Evolutionary conservation across 2,113 vertebrate genomes (phyloP).

Genomic region (Vanacampus margaritifer): DNA sequence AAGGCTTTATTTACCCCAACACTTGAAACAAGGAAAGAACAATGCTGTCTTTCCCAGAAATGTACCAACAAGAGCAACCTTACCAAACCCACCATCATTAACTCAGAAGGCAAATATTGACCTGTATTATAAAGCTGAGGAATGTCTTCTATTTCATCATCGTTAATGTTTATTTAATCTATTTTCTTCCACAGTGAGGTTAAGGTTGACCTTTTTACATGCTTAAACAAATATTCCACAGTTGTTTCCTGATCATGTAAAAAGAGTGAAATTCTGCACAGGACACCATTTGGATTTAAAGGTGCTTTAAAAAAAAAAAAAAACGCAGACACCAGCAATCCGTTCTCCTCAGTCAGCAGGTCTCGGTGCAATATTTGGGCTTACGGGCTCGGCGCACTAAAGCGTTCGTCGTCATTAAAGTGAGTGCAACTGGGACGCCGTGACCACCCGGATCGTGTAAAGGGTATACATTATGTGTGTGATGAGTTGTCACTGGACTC

Average conservation of each 20-base stretch:
- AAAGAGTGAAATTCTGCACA: background rate
- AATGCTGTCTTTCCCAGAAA: background rate
- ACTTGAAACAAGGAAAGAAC: background rate
- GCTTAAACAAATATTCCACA: background rate
- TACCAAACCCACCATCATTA: background rate
- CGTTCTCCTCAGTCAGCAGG: slow-evolving; percentile 31
- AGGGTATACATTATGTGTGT: background rate
- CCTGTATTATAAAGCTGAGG: background rate
- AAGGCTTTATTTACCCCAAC: too few relatives aligned
- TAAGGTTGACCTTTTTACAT: background rate
- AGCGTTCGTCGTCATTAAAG: slow-evolving; percentile 17
- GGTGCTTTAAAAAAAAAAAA: background rate
- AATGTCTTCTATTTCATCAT: background rate
- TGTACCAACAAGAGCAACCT: background rate
- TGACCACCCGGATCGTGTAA: background rate
- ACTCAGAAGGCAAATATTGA: background rate
- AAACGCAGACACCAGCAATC: slow-evolving; percentile 5
- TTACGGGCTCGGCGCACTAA: slow-evolving; percentile 13
- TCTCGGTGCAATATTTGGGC: background rate
- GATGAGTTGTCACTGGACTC: slow-evolving; percentile 53
- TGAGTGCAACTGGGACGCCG: background rate
- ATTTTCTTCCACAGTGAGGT: background rate
- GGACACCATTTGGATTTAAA: background rate
- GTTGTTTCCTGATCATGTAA: background rate
- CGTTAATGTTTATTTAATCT: background rate